These are phyloP conservation scores for Tenthredo livida DNA, from an alignment of 2,888 invertebrate genomes.

Conservation along the genomic window DNA sequence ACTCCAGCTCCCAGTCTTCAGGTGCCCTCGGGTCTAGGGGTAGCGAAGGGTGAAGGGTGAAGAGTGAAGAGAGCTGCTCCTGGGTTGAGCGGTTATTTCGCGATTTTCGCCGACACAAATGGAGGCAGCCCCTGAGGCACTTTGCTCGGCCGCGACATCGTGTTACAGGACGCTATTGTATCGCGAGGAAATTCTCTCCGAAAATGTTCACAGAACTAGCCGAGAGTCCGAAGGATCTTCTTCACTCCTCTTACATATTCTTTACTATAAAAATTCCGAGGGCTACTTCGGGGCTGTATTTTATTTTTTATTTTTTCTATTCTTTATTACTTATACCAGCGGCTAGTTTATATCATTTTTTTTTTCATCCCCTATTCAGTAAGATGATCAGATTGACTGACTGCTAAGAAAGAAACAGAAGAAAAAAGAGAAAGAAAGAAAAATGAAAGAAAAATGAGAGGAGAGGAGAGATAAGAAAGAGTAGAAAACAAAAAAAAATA, in stretches of 20 bases:
- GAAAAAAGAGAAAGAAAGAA: neutral
- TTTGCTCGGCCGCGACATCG: slow-evolving; percentile 54
- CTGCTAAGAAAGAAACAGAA: neutral
- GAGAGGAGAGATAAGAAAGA: neutral
- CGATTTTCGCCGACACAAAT: slow-evolving; percentile 55
- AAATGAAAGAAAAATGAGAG: neutral
- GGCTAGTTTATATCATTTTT: too few relatives aligned
- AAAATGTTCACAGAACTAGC: slow-evolving; percentile 37
- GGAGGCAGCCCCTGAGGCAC: slow-evolving; percentile 52
- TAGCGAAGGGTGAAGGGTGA: neutral
- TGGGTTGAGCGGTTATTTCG: slow-evolving; percentile 54
- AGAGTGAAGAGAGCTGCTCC: slow-evolving; percentile 17
- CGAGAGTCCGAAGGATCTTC: slow-evolving; percentile 6
- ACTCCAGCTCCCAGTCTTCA: neutral
- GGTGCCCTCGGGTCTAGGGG: slow-evolving; percentile 36
- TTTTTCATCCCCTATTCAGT: neutral
- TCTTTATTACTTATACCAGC: too few relatives aligned
- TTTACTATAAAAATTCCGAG: neutral
- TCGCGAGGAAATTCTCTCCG: slow-evolving; percentile 49
- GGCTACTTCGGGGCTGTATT: neutral
- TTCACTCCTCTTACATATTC: neutral
- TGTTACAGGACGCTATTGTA: slow-evolving; percentile 54
- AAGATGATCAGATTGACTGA: neutral
- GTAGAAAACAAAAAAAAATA: too few relatives aligned
- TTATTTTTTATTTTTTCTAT: neutral